Evolutionary conservation across 2,113 vertebrate genomes (phyloP), one percentile per base, ranked within the genome.

Genomic region (Marmota flaviventris): DNA sequence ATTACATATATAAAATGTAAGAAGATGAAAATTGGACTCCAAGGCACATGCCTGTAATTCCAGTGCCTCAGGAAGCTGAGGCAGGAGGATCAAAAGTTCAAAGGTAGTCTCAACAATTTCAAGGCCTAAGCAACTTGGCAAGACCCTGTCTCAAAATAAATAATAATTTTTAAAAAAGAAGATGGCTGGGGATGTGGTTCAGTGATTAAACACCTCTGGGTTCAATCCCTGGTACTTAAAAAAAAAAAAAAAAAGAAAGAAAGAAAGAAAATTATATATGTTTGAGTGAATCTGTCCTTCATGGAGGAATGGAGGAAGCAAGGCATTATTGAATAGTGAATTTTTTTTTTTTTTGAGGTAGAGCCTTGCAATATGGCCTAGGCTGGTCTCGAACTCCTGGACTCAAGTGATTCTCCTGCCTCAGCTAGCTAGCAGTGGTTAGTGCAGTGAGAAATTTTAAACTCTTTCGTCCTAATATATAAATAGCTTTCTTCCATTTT

Each of bases 231-330:
- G 53, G 53, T 17, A 56, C 53, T 56, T 18, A 18, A 56, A 56
- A 56, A 17, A 56, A 56, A 18, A 56, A 56, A 18, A 17, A 53
- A 4, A 51, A 58, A 8, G 1, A 58, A 58, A 20, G 4, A 17
- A 53, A 53, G 4, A 53, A 18, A 58, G 17, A 58, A 58, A 20
- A 58, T 58, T 58, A 22, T 29, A n/a, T 45, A 42, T 51, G 17
- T 92, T 87, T 93, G 78, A 11, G 65, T 96, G 69, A 87, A 22
- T 67, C 13, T 58, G 12, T 65, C 77, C 61, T 85, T 96, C 18
- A 45, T 84, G 67, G 63, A 89, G 45, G 63, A 95, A 61, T 61
- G 58, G 58, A 61, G 24, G 58, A 94, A 93, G 34, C 78, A 24
- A 89, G 82, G 20, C 9, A 17, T 70, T 88, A 24, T 34, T 82